These are phyloP conservation scores for Meteorus cinctellus DNA, from an alignment of 2,888 invertebrate species.

Conservation along the genomic window DNA sequence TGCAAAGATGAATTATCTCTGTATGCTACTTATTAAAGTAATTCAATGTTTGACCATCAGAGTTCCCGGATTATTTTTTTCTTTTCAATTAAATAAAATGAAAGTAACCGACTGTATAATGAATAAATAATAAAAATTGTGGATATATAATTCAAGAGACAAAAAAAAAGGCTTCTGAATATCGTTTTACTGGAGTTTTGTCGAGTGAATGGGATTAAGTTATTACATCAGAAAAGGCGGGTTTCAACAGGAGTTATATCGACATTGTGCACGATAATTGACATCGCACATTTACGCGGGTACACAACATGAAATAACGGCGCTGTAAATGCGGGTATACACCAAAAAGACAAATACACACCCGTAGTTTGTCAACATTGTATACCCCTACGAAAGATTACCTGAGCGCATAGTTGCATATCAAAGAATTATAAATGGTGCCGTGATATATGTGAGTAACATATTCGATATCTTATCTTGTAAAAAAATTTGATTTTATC, in stretches of 20 bases:
- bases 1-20: slow-evolving; percentile 19
- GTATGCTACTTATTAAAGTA: slow-evolving; percentile 9
- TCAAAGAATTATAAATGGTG: too few species aligned
- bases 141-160: slow-evolving; percentile 40
- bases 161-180: slow-evolving; percentile 43
- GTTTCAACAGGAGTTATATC: slow-evolving; percentile 4
- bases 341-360: background rate
- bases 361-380: background rate
- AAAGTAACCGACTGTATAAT: slow-evolving; percentile 24
- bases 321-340: slow-evolving; percentile 14
- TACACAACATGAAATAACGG: slow-evolving; percentile 14
- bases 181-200: slow-evolving; percentile 48
- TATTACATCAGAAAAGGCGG: slow-evolving; percentile 30
- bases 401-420: background rate
- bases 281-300: slow-evolving; percentile 16
- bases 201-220: slow-evolving; percentile 44
- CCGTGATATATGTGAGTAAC: too few species aligned
- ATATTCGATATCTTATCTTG: too few species aligned
- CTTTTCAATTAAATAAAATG: background rate
- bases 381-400: slow-evolving; percentile 24
- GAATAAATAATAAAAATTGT: slow-evolving; percentile 7
- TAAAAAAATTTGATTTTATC: too few species aligned
- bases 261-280: slow-evolving; percentile 19
- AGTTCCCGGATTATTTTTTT: slow-evolving; percentile 8
- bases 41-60: slow-evolving; percentile 14